Conservation (phyloP, 2,113 vertebrate genomes). For the Peucedramus taeniatus region DNA sequence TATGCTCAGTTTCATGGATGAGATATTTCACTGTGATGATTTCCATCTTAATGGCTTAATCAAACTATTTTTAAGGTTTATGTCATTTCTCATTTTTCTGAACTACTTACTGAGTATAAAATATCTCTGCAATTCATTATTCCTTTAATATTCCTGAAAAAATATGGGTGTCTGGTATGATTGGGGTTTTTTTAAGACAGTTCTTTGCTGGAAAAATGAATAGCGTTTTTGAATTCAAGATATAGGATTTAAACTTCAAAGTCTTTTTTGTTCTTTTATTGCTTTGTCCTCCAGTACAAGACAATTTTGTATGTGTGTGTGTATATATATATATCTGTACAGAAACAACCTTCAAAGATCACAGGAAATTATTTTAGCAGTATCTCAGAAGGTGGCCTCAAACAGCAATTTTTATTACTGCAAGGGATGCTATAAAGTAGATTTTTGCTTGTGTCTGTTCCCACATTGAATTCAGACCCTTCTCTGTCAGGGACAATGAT, state of each 20-base stretch:
- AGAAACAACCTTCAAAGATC: conserved; percentile 7
- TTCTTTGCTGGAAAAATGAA: neutral
- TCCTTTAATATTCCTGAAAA: neutral
- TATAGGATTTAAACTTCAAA: conserved; percentile 12
- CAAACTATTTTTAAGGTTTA: neutral
- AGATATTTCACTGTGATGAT: neutral
- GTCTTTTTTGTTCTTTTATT: neutral
- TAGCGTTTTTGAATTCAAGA: neutral
- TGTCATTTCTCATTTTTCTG: neutral
- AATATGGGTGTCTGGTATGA: neutral
- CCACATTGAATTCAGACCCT: neutral
- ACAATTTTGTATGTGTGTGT: neutral
- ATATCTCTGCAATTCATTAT: neutral
- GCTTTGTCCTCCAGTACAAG: neutral
- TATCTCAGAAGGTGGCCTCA: conserved; percentile 10
- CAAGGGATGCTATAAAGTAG: neutral
- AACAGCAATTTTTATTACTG: conserved; percentile 15
- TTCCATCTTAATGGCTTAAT: neutral
- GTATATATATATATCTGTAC: neutral
- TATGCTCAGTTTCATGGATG: neutral
- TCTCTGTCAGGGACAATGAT: neutral
- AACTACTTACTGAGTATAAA: neutral
- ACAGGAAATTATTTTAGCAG: conserved; percentile 10
- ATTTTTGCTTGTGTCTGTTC: neutral
- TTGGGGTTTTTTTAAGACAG: neutral